Percentiles rank a stretch among this genome's conserved stretches.
Evolutionary conservation across 2,797 vertebrate species (phyloP).

Genomic region (Podargus strigoides): DNA sequence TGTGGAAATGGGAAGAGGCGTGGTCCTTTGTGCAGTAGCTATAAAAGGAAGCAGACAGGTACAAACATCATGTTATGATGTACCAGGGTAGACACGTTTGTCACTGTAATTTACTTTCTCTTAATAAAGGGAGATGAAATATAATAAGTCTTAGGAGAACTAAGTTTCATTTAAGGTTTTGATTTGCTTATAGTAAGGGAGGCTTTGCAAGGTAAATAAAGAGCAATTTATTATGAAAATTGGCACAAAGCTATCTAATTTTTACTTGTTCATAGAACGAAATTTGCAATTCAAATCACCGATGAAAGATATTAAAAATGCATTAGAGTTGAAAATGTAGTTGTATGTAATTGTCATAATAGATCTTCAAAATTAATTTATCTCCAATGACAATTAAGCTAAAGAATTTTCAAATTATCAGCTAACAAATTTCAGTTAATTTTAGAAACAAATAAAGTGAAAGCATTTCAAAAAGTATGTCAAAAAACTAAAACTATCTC

Average conservation of each 20-base stretch:
- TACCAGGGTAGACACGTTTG: conserved; percentile 4
- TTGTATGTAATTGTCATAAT: conserved; percentile 69
- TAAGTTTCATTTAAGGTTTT: conserved; percentile 49
- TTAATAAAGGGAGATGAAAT: neutral
- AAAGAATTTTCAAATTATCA: conserved; percentile 65
- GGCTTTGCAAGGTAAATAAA: conserved; percentile 56
- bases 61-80: neutral
- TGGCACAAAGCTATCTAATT: conserved; percentile 47
- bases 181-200: conserved; percentile 52
- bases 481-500: neutral
- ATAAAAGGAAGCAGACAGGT: neutral
- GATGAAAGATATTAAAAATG: conserved; percentile 76
- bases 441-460: conserved; percentile 51
- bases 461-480: conserved; percentile 34
- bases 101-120: neutral
- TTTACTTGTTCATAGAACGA: conserved; percentile 53
- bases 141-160: neutral
- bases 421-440: conserved; percentile 66
- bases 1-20: neutral
- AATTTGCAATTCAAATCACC: conserved; percentile 76
- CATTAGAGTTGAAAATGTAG: conserved; percentile 72
- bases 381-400: conserved; percentile 62
- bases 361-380: conserved; percentile 73
- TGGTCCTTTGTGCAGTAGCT: neutral
- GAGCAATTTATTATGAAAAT: conserved; percentile 58